phyloP scores from a whole-genome alignment of 2,113 vertebrate genomes.

The Rhinoderma darwinii region DNA sequence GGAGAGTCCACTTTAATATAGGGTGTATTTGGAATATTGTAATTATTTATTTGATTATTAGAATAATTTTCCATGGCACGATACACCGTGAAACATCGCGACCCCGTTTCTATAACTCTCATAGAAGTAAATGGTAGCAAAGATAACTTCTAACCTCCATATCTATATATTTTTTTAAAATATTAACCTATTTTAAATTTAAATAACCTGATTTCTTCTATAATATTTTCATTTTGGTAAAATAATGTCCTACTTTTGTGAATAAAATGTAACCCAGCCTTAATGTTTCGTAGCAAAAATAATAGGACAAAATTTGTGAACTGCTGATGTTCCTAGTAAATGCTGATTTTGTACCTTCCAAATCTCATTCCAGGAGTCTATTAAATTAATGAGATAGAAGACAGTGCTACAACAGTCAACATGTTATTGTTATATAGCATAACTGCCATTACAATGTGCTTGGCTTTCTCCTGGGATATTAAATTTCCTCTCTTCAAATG shows the following conservation, averaged over 20 bases:
- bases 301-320: constrained; percentile 25
- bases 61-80: too few relatives aligned
- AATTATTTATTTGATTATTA: too few relatives aligned
- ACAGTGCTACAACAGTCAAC: constrained; percentile 75
- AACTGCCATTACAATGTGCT: constrained; percentile 78
- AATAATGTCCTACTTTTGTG: not conserved
- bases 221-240: too few relatives aligned
- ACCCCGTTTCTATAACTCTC: too few relatives aligned
- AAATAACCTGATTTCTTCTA: too few relatives aligned
- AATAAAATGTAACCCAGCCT: not conserved
- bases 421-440: constrained; percentile 74
- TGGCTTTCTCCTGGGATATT: constrained; percentile 83
- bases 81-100: too few relatives aligned
- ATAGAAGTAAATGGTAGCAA: too few relatives aligned
- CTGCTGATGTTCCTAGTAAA: constrained; percentile 65
- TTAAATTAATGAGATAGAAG: constrained; percentile 89
- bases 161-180: too few relatives aligned
- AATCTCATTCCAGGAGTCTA: constrained; percentile 75
- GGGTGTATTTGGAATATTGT: too few relatives aligned
- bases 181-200: too few relatives aligned
- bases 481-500: constrained; percentile 95
- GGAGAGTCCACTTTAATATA: too few relatives aligned
- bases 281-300: constrained; percentile 19
- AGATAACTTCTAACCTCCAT: too few relatives aligned
- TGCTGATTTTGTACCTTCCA: constrained; percentile 68